Evolutionary conservation across 2,113 vertebrate genomes (phyloP), one percentile per base, ranked within the genome.

Genomic region (Melierax canorus): DNA sequence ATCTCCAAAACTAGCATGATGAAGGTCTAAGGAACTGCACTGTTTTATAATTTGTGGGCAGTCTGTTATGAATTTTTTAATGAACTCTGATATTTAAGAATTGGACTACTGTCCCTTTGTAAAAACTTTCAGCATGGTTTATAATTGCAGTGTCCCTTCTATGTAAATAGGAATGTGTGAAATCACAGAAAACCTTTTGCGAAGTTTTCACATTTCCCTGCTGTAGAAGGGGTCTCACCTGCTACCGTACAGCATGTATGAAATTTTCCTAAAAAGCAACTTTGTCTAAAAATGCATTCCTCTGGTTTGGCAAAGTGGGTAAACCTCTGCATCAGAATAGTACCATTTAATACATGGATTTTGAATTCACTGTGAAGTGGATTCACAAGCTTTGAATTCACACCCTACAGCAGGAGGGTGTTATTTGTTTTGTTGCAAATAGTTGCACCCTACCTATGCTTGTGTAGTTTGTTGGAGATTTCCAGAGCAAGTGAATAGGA

Each of bases 221-320:
- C 20, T 71, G 22, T 62, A 56, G 17, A 41, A 12, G 11, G 12
- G 16, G 10, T 84, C 48, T 43, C 32, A 8, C 15, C 18, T 72
- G 36, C 18, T 48, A 15, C n/a, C 1, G 0, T 26, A 32, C 3
- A 18, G 18, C 29, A 32, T 5, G 10, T 38, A 48, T 0, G 34
- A 66, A 50, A 58, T 58, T 63, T 62, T 63, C 6, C 34, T 92
- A 12, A 36, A 51, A 43, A 60, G 24, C 18, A 36, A 4, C 30
- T 34, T 76, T 18, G 15, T 50, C 38, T 73, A 32, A 27, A 74
- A 82, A 51, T 41, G 2, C 16, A n/a, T 63, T 10, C 20, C 34
- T 58, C 58, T 24, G 17, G 16, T 39, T 91, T 66, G 53, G 29
- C 59, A 6, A 63, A 58, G 43, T 60, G 43, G 12, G 21, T 48